phyloP scores from a whole-genome alignment of 1,140 invertebrate species.

The Megalonaias nervosa region DNA sequence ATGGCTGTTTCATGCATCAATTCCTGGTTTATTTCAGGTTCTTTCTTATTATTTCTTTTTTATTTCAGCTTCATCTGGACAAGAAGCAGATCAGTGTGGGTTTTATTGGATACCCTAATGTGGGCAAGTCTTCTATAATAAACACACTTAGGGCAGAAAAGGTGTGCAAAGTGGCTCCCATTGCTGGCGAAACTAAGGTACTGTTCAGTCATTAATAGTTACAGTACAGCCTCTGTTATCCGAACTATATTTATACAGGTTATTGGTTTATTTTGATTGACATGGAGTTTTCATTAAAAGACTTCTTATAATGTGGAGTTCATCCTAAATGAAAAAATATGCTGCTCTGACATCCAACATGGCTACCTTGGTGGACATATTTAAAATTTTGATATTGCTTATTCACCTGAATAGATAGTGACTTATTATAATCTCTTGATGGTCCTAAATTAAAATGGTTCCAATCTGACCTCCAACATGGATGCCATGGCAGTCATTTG shows the following conservation, averaged over 20 bases:
- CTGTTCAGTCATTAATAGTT: not conserved
- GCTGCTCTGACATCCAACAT: not conserved
- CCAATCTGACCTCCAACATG: no score
- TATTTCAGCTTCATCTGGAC: constrained; percentile 82
- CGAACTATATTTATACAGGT: not conserved
- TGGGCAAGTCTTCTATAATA: constrained; percentile 98
- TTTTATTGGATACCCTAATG: constrained; percentile 99
- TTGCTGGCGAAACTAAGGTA: constrained; percentile 98
- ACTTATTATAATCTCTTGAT: no score
- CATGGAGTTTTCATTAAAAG: no score
- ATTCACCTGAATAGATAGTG: no score
- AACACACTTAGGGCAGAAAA: constrained; percentile 86
- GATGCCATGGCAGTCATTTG: no score
- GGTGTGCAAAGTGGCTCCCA: constrained; percentile 96
- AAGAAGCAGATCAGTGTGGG: constrained; percentile 99
- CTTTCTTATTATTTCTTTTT: no score
- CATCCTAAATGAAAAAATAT: no score
- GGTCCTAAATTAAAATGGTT: no score
- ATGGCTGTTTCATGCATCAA: no score
- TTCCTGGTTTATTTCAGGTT: no score
- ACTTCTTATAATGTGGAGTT: no score
- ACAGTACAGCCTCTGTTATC: not conserved
- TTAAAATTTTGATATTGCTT: no score
- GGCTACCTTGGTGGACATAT: not conserved
- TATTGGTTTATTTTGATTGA: not conserved